Conservation (phyloP, 2,797 vertebrate genomes). For the Gambusia yucatana region DNA sequence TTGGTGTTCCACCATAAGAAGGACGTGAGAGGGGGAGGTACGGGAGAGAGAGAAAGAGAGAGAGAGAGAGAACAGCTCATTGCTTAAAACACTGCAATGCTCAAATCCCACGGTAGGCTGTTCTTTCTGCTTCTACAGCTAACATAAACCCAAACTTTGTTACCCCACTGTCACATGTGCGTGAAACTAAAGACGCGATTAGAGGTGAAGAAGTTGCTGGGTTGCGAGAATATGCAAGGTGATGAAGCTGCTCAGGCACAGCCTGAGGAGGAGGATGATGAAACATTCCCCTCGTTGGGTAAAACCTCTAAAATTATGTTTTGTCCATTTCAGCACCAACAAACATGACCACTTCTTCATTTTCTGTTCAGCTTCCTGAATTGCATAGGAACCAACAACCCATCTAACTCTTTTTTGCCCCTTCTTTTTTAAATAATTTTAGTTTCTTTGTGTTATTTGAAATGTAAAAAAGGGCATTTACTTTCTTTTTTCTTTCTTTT, state of each 20-base stretch:
- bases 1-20: slow-evolving; percentile 39
- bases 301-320: slow-evolving; percentile 39
- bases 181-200: slow-evolving; percentile 31
- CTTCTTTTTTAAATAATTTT: slow-evolving; percentile 45
- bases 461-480: slow-evolving; percentile 71
- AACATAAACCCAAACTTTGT: slow-evolving; percentile 21
- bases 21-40: slow-evolving; percentile 20
- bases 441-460: slow-evolving; percentile 56
- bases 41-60: slow-evolving; percentile 35
- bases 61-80: slow-evolving; percentile 31
- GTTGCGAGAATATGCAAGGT: slow-evolving; percentile 21
- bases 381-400: slow-evolving; percentile 21
- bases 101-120: slow-evolving; percentile 58
- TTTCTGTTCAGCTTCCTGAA: slow-evolving; percentile 47
- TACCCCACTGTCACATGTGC: slow-evolving; percentile 9
- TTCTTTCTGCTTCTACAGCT: slow-evolving; percentile 57
- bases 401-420: slow-evolving; percentile 45
- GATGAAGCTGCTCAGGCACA: slow-evolving; percentile 43
- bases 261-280: slow-evolving; percentile 30
- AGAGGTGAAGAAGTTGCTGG: slow-evolving; percentile 18
- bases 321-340: slow-evolving; percentile 31
- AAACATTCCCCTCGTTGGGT: slow-evolving; percentile 23
- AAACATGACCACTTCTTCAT: slow-evolving; percentile 38
- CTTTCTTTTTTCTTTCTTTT: slow-evolving; percentile 33
- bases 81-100: slow-evolving; percentile 62